Evolutionary conservation across 2,113 vertebrate genomes (phyloP).

Genomic region (rabbit (Oryctolagus cuniculus)): mOryCun1.1 NC_091443.1:49979501-49980000

Average conservation of each 20-base stretch:
- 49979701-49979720: slow-evolving; percentile 40
- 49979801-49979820: slow-evolving; percentile 31
- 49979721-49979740: slow-evolving; percentile 45
- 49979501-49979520: background rate
- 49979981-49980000: slow-evolving; percentile 28
- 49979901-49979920: background rate
- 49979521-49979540: background rate
- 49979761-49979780: background rate
- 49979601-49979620: background rate
- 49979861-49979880: slow-evolving; percentile 32
- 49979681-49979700: background rate
- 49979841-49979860: slow-evolving; percentile 39
- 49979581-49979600: background rate
- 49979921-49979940: slow-evolving; percentile 52
- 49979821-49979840: background rate
- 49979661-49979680: slow-evolving; percentile 31
- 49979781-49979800: slow-evolving; percentile 29
- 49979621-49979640: background rate
- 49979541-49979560: background rate
- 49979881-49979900: slow-evolving; percentile 42
- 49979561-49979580: background rate
- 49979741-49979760: slow-evolving; percentile 30
- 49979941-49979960: slow-evolving; percentile 35
- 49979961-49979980: slow-evolving; percentile 46
- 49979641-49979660: background rate